These are phyloP conservation scores for Smittia sp. DNA, from an alignment of 2,888 invertebrate genomes.

Conservation along the genomic window DNA sequence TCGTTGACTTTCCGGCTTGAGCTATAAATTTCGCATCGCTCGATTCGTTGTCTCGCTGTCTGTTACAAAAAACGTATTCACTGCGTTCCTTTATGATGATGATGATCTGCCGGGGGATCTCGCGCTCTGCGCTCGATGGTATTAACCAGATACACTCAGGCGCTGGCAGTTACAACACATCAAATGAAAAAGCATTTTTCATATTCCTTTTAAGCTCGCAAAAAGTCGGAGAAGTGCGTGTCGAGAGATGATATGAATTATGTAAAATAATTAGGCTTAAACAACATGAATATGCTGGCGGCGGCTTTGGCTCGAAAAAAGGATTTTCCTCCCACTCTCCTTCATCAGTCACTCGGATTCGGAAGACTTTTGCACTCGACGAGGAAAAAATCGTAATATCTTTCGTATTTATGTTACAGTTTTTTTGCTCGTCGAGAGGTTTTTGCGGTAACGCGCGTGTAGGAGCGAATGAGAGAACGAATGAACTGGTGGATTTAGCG, in stretches of 20 bases:
- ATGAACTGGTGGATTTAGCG: too few species aligned
- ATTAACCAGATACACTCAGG: too few species aligned
- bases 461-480: too few species aligned
- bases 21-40: too few species aligned
- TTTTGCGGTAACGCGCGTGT: conserved; percentile 1
- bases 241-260: conserved; percentile 31
- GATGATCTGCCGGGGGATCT: too few species aligned
- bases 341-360: neutral
- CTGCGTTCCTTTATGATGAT: too few species aligned
- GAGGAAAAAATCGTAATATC: neutral
- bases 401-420: neutral
- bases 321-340: neutral
- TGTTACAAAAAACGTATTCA: too few species aligned
- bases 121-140: too few species aligned
- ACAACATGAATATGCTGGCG: conserved; percentile 15
- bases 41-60: too few species aligned
- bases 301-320: neutral
- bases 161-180: too few species aligned
- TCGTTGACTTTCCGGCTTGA: neutral
- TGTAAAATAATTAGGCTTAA: conserved; percentile 40
- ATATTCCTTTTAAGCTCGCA: neutral
- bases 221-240: neutral
- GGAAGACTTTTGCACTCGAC: neutral
- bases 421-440: neutral
- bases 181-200: too few species aligned